Conservation (phyloP, 2,113 vertebrate genomes). For the Eupsittula cactorum region DNA sequence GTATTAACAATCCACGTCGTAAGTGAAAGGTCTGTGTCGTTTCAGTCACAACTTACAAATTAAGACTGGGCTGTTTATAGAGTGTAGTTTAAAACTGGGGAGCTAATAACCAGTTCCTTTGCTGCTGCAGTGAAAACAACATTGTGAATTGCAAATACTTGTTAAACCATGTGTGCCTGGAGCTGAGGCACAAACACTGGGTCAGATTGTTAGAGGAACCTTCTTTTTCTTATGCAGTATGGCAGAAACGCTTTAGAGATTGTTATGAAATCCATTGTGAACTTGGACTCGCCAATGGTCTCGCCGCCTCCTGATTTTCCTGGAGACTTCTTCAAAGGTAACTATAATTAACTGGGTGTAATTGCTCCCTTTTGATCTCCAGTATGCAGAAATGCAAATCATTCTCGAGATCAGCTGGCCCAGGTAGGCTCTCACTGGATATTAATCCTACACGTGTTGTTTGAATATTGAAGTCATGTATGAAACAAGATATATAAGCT, state of each 20-base stretch:
- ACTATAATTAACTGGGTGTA: not conserved
- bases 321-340: constrained; percentile 99
- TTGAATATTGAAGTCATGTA: not conserved
- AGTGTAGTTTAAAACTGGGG: not conserved
- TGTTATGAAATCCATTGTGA: constrained; percentile 99
- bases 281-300: constrained; percentile 90
- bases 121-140: not conserved
- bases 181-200: not conserved
- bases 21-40: not conserved
- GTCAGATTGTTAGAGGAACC: not conserved
- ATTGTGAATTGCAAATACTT: not conserved
- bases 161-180: not conserved
- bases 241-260: constrained; percentile 97
- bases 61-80: not conserved
- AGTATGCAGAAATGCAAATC: not conserved
- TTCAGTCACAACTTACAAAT: not conserved
- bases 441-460: rapidly evolving
- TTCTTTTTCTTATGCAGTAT: constrained; percentile 78
- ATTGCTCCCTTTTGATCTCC: not conserved
- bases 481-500: not conserved
- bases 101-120: not conserved
- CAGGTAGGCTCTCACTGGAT: not conserved
- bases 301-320: constrained; percentile 90
- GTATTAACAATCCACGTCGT: not conserved
- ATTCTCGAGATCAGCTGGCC: not conserved